Evolutionary conservation across 23 tunicate genomes (phyloP), one percentile per base, ranked within the genome.

Genomic region (Diplosoma virens): DNA sequence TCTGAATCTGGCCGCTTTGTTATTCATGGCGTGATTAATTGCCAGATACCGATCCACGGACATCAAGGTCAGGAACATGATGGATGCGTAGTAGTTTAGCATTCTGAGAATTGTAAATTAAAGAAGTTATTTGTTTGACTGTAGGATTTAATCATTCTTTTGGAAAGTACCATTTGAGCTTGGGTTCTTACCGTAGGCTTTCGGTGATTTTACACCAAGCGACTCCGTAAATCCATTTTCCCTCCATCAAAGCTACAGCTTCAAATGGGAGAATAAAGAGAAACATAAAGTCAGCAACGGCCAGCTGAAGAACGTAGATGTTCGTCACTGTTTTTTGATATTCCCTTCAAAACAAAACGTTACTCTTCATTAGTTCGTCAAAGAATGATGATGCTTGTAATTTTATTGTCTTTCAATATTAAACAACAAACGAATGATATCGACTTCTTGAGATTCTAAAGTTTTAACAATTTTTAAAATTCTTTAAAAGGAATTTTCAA

Each of bases 31-130:
- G 35, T 88, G 80, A 56, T 79, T 82, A 63, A 93, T 82, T 37
- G 98, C 98, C 73, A 93, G 47, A 74, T 86, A 93, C 30, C 98
- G 88, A 67, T 93, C 98, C 5, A 93, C 71, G 37, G 98, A 93
- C 98, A 93, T 86, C 61, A 93, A 58, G 29, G 93, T 93, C 28
- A 93, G 85, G 32, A 93, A 87, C 36, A 82, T 25, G 53, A 93
- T 87, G 25, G 98, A 93, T 22, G 98, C 54, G 85, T 93, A 93
- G 78, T 82, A 93, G 82, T 84, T 93, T 59, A 93, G 66, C 86
- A 93, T 78, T 34, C 97, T 90, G 54, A 20, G 36, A 67, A 61
- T 3, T 61, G 50, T 41, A 41, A 41, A 41, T 14, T 14, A 41
- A 41, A 14, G 11, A 41, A 7, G 14, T 7, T 41, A 7, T 41